Base-by-base conservation (phyloP, 2,113 vertebrate genomes). In the Labeo catla region DNA sequence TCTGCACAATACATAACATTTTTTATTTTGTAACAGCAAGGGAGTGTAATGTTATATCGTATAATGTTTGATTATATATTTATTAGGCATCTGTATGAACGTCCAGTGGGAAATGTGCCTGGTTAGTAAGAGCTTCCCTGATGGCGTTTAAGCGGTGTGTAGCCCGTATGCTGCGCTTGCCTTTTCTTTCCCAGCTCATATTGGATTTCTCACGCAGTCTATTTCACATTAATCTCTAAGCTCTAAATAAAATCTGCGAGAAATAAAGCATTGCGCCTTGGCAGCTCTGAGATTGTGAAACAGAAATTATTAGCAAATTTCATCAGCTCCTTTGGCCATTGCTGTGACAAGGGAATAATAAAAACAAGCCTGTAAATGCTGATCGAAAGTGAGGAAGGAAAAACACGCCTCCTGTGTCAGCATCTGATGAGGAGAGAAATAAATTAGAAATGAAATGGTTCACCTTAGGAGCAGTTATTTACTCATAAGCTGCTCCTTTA, bases 221-320 rank as follows among this genome's bases (percentile, higher is more conserved):
- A 49, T 84, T 79, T 81, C 76, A 88, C 81, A 83, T 89, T 76
- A 84, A 86, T 86, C 81, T 63, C 4, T 5, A 76, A 77, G 28
- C 86, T 52, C 84, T 86, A 86, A 84, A 86, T 84, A 86, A 81
- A 76, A 76, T 54, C 47, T 23, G 15, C 1, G 36, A 15, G 59
- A 23, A 83, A 70, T 86, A 80, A 85, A 86, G 61, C 54, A 47
- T 73, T n/a, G 49, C 8, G 0, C 54, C 36, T 79, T 80, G 85
- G 45, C 73, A 84, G 83, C 28, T 78, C 45, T 87, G 70, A 57
- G n/a, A 81, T 81, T 86, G 63, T 36, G 57, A 76, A 81, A 74
- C 36, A 11, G 59, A 83, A 84, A 81, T 73, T 50, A 86, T 85
- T 82, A 65, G 81, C 34, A 52, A 65, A 84, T 88, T 85, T 59